A percentile compares a stretch with the other conserved stretches of the same genome.
phyloP scores from a whole-genome alignment of 1,140 invertebrate genomes.

The Drosophila takahashii region DNA sequence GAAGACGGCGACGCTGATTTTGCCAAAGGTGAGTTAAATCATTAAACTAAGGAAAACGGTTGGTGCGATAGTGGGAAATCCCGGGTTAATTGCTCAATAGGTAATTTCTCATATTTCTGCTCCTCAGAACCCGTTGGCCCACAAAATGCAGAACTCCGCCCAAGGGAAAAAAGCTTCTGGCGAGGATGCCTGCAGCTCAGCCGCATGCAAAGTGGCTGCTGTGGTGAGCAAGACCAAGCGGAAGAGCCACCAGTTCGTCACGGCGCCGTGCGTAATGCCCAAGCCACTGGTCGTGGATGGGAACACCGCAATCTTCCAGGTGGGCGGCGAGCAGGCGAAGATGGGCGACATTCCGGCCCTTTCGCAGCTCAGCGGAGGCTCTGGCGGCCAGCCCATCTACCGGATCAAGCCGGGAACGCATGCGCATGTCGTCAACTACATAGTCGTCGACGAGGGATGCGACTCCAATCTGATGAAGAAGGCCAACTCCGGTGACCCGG shows the following conservation, averaged over 20 bases:
- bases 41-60: neutral
- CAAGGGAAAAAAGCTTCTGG: neutral
- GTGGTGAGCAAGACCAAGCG: constrained; percentile 65
- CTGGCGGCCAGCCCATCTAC: constrained; percentile 49
- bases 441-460: constrained; percentile 59
- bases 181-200: constrained; percentile 43
- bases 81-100: neutral
- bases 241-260: constrained; percentile 65
- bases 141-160: constrained; percentile 6
- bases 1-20: neutral
- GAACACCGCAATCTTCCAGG: constrained; percentile 63
- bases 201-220: constrained; percentile 52
- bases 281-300: constrained; percentile 67
- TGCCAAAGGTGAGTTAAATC: neutral
- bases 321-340: constrained; percentile 66
- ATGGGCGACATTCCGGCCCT: constrained; percentile 51
- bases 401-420: constrained; percentile 73
- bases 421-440: constrained; percentile 67
- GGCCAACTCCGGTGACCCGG: constrained; percentile 60
- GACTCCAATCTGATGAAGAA: constrained; percentile 59
- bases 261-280: constrained; percentile 52
- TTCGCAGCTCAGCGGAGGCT: neutral
- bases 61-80: neutral
- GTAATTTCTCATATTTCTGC: no score
- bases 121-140: no score